These are phyloP conservation scores for Tiphia femorata DNA, from an alignment of 2,888 invertebrate genomes.

Conservation along the genomic window DNA sequence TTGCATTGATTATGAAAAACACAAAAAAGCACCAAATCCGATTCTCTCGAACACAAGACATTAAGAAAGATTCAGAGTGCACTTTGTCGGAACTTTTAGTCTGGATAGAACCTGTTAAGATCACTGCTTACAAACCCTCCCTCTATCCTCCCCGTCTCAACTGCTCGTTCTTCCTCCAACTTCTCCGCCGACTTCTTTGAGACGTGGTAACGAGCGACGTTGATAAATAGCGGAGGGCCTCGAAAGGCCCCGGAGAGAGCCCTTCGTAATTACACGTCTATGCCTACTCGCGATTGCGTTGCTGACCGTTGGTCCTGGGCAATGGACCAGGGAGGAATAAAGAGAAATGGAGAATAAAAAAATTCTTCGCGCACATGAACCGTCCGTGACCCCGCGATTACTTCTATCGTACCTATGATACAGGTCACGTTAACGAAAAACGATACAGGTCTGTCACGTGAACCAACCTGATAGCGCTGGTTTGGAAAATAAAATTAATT, in stretches of 20 bases:
- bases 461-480: no score
- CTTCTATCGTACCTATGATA: no score
- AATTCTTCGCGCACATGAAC: not conserved
- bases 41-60: no score
- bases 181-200: slow-evolving; percentile 10
- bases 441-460: no score
- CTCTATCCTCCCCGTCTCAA: slow-evolving; percentile 11
- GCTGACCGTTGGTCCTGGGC: slow-evolving; percentile 6
- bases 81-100: no score
- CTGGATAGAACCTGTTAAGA: no score
- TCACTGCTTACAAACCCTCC: slow-evolving; percentile 6
- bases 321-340: not conserved
- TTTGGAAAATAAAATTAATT: no score
- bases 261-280: slow-evolving; percentile 43
- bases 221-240: slow-evolving; percentile 52
- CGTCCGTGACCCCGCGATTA: no score
- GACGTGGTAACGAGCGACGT: slow-evolving; percentile 52
- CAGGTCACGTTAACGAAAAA: no score
- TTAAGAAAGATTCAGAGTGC: no score
- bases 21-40: no score
- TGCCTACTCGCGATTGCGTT: slow-evolving; percentile 33
- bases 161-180: not conserved
- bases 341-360: not conserved
- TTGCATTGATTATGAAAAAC: no score
- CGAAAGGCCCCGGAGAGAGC: slow-evolving; percentile 41